Base-by-base conservation (phyloP, 2,797 vertebrate genomes). In the Sebastes steindachneri region DNA sequence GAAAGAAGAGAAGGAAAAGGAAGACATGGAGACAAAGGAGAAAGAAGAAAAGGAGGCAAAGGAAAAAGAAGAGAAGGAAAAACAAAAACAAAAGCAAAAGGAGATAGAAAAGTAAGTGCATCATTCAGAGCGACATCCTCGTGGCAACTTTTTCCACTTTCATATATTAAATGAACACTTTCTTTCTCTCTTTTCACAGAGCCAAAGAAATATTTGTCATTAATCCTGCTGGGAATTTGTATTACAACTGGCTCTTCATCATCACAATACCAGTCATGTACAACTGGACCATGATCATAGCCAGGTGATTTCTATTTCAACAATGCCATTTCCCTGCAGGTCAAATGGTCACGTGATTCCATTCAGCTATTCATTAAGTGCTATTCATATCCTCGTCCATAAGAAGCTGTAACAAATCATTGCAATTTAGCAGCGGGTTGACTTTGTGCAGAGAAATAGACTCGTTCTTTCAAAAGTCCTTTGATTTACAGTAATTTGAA, bases 201-300 rank as follows among this genome's bases (percentile, higher is more conserved):
- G 93, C 95, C 82, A 95, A 93, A 86, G 97, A 98, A 68, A 35
- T 97, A 72, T 95, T 95, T 81, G 90, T 98, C 77, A 96, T 99
- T 73, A 98, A 99, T 86, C 98, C 98, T 60, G 95, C 97, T 12
- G 97, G 97, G 90, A 97, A 96, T 82, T 81, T 91, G 4, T 99
- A 99, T 89, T 99, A 99, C 93, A 96, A 98, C 84, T 99, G 98
- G 98, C 91, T 99, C 71, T 96, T 98, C 70, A 93, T 98, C 87
- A 99, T 99, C 91, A 96, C 97, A 25, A 26, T 99, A 64, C 98
- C 98, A 15, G 97, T 99, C 84, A 99, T 99, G 98, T 99, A 99
- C 95, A 99, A 99, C 90, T 99, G 98, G 98, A 98, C 97, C 53
- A 96, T 97, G 95, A 94, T 99, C 83, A 98, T 99, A 54, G 98